Conservation (phyloP, 92 coral and sea anemone genomes). For the Micromussa lordhowensis region DNA sequence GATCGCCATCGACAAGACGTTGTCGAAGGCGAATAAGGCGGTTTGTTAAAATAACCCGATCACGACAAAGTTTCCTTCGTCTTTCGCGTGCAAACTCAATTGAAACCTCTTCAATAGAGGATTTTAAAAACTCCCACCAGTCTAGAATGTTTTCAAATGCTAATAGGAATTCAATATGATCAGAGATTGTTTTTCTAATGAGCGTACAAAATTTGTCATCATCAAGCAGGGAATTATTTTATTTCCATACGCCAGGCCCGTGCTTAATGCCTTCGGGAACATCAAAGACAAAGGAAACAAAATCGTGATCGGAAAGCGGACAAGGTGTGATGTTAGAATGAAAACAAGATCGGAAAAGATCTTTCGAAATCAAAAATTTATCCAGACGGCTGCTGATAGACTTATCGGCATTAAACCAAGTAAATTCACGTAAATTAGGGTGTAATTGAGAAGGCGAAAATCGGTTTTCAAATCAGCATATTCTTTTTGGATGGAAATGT, state of each 20-base stretch:
- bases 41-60: neutral
- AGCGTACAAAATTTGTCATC: neutral
- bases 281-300: neutral
- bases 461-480: neutral
- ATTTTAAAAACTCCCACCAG: constrained; percentile 35
- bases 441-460: neutral
- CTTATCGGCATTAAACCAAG: constrained; percentile 29
- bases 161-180: too few species aligned
- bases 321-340: constrained; percentile 4
- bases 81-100: neutral
- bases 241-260: too few species aligned
- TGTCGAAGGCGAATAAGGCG: neutral
- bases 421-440: neutral
- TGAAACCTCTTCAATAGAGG: neutral
- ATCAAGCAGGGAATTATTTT: neutral
- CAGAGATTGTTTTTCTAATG: too few species aligned
- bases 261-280: too few species aligned
- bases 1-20: neutral
- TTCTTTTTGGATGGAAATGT: neutral
- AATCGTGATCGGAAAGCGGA: constrained; percentile 3
- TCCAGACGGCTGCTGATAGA: constrained; percentile 33
- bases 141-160: too few species aligned
- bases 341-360: neutral
- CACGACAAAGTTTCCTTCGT: neutral
- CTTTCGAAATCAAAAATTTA: constrained; percentile 9